Conservation (phyloP, 2,888 invertebrate genomes). For the Hoplodrina blanda region DNA sequence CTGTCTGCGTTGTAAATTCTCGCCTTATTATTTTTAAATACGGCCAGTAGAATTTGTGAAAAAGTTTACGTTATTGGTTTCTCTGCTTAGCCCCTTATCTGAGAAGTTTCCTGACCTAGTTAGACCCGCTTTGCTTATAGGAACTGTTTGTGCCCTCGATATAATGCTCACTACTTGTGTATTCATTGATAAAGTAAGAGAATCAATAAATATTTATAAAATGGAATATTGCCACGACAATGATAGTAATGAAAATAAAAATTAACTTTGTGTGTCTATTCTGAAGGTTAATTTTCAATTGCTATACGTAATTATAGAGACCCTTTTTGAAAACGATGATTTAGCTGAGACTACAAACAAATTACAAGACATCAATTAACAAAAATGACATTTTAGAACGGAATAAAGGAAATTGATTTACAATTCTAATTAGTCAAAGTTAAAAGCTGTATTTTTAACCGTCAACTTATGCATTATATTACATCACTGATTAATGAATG, state of each 20-base stretch:
- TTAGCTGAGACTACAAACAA: background rate
- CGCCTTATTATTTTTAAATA: conserved; percentile 28
- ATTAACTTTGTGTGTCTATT: background rate
- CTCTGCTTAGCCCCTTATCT: conserved; percentile 4
- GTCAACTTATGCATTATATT: conserved; percentile 7
- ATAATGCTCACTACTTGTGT: conserved; percentile 12
- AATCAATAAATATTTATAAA: background rate
- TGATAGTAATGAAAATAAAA: background rate
- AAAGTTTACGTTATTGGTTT: conserved; percentile 13
- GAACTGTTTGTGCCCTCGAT: conserved; percentile 39
- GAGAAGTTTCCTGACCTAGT: conserved; percentile 41
- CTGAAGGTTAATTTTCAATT: background rate
- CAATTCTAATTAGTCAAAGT: conserved; percentile 36
- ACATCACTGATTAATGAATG: conserved; percentile 22
- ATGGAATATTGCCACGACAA: background rate
- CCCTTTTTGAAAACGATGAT: background rate
- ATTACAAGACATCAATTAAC: background rate
- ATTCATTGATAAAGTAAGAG: conserved; percentile 22
- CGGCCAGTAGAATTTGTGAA: conserved; percentile 13
- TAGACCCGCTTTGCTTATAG: conserved; percentile 44
- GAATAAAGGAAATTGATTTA: conserved; percentile 7
- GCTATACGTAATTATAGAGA: accelerated
- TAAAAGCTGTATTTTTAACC: conserved; percentile 13
- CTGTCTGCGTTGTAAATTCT: conserved; percentile 40
- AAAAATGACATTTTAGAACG: background rate